Percentiles rank a stretch among this genome's conserved stretches.
phyloP scores from a whole-genome alignment of 1,140 invertebrate genomes.

The Cylas formicarius region DNA sequence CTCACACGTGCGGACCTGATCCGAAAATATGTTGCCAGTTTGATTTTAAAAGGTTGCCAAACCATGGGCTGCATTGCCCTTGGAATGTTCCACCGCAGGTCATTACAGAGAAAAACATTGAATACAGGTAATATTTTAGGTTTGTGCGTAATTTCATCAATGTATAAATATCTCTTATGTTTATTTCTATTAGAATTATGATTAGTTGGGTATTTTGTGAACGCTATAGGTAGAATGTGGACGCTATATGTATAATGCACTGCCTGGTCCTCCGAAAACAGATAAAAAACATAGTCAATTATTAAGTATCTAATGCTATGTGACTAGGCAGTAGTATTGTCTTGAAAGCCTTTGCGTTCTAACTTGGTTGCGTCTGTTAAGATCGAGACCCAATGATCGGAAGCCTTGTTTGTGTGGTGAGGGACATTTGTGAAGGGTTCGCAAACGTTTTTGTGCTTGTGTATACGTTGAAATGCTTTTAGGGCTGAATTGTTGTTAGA shows the following conservation, averaged over 20 bases:
- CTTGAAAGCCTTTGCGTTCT: no score
- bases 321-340: no score
- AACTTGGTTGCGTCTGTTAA: background rate
- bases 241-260: no score
- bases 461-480: slow-evolving; percentile 28
- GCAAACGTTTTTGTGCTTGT: background rate
- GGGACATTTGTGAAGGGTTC: no score
- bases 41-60: slow-evolving; percentile 87
- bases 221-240: background rate
- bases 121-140: slow-evolving; percentile 62
- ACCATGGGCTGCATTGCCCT: slow-evolving; percentile 78
- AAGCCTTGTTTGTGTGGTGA: no score
- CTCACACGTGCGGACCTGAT: slow-evolving; percentile 97
- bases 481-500: slow-evolving; percentile 79
- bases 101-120: slow-evolving; percentile 80
- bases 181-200: no score
- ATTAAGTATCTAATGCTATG: no score
- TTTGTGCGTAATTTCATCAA: slow-evolving; percentile 2
- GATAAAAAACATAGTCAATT: no score
- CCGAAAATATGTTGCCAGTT: slow-evolving; percentile 97
- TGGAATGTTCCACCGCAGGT: slow-evolving; percentile 75
- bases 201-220: background rate
- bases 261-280: no score
- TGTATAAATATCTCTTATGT: background rate
- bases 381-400: no score